Percentiles rank a stretch among this genome's conserved stretches.
These are phyloP conservation scores for Mesorhabditis spiculigera DNA, from an alignment of 2,888 invertebrate species.

Conservation along the genomic window DNA sequence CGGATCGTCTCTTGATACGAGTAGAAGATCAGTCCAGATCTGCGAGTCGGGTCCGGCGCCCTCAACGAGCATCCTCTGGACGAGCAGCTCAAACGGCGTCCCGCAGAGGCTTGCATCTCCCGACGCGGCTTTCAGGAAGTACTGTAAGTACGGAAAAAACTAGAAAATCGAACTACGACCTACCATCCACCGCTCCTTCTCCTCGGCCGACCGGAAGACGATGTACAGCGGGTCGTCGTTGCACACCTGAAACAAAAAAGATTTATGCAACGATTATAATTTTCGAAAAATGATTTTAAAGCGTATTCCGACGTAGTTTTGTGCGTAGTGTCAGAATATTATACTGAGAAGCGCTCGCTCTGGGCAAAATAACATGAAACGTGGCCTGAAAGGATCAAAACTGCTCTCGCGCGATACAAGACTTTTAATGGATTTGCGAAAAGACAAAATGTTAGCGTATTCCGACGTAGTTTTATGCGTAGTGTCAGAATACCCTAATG, in stretches of 20 bases:
- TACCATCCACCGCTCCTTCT: constrained; percentile 73
- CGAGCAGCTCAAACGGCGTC: constrained; percentile 90
- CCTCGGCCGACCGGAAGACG: constrained; percentile 83
- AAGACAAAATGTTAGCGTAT: no score
- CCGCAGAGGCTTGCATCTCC: constrained; percentile 72
- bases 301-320: neutral
- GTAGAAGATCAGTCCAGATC: constrained; percentile 46
- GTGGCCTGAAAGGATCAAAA: no score
- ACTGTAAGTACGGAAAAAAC: constrained; percentile 42
- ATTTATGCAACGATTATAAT: no score
- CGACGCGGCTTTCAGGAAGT: constrained; percentile 79
- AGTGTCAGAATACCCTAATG: no score
- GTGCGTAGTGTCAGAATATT: neutral
- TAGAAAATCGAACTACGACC: neutral
- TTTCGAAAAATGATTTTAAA: neutral
- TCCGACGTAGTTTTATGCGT: no score
- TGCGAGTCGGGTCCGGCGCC: constrained; percentile 73
- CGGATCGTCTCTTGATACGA: constrained; percentile 42
- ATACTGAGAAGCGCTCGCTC: neutral
- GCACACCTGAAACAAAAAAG: constrained; percentile 73
- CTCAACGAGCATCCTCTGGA: constrained; percentile 92
- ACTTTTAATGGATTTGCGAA: no score
- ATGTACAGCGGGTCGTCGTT: constrained; percentile 90
- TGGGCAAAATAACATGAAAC: no score
- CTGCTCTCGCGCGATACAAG: no score